phyloP scores from a whole-genome alignment of 2,797 vertebrate species.

The Pristis pectinata region DNA sequence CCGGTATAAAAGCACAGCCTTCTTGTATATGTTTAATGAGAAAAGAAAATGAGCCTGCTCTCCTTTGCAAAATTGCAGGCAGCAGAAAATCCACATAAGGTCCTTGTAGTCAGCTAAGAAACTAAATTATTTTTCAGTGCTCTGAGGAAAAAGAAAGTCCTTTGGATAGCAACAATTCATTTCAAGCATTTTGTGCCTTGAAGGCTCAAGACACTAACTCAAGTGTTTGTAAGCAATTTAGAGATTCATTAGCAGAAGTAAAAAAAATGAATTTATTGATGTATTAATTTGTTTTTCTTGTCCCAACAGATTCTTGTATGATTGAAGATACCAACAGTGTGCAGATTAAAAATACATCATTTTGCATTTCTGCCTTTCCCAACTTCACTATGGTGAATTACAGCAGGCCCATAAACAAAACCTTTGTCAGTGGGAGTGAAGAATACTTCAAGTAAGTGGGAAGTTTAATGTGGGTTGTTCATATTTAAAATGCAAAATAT shows the following conservation, averaged over 20 bases:
- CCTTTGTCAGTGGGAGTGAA: slow-evolving; percentile 91
- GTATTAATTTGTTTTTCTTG: slow-evolving; percentile 37
- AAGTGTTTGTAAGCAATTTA: not conserved
- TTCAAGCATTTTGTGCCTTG: not conserved
- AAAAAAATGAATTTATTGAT: not conserved
- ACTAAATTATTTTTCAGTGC: not conserved
- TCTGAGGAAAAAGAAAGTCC: not conserved
- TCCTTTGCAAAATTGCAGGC: not conserved
- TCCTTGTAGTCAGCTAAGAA: not conserved
- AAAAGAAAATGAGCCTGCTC: not conserved
- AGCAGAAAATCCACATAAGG: not conserved
- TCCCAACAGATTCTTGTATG: slow-evolving; percentile 79
- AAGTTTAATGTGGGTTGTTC: not conserved
- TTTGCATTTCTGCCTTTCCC: slow-evolving; percentile 83
- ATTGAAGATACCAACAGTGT: slow-evolving; percentile 75
- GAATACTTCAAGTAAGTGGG: slow-evolving; percentile 95
- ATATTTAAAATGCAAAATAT: not conserved
- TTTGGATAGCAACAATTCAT: not conserved
- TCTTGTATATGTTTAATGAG: not conserved
- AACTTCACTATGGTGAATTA: slow-evolving; percentile 82
- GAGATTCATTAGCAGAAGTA: not conserved
- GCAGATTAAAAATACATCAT: slow-evolving; percentile 83
- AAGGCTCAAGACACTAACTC: not conserved
- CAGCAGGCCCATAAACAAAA: slow-evolving; percentile 77
- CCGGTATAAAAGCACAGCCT: not conserved